Evolutionary conservation across 2,113 vertebrate species (phyloP), one percentile per base, ranked within the genome.

Genomic region (Rhinichthys klamathensis): DNA sequence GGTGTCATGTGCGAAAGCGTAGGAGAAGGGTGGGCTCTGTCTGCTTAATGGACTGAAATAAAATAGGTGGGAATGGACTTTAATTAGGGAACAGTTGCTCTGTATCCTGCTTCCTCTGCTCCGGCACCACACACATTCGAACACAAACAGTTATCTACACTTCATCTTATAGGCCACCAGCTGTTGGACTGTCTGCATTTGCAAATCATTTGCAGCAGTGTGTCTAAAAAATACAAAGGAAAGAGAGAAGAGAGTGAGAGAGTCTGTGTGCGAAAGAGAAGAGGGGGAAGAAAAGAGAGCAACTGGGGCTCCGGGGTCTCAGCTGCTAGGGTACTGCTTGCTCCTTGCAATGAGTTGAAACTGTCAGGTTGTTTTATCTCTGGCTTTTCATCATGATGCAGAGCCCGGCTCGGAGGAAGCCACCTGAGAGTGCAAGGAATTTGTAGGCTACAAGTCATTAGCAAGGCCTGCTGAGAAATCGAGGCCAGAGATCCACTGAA

Each of bases 321-420:
- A 95, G 96, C 96, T 97, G 96, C 95, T 89, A 92, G 95, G 95
- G 95, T 96, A 92, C 94, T 95, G 95, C 96, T 96, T 96, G 95
- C 95, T 96, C 95, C 94, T 95, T 94, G 93, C 96, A 91, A 96
- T 96, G 96, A 97, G 97, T 96, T 97, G 97, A 96, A 97, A 97
- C 97, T 98, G 98, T 98, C 98, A 98, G 96, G 96, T 97, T 96
- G 96, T 98, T 97, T 99, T 98, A 98, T 96, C 96, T 96, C 92
- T 92, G 94, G 94, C 97, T 97, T 99, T 99, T 99, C 97, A 99
- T 99, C 98, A 98, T 96, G 89, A 92, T 93, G 93, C 95, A 95
- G 94, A 95, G 96, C 95, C 96, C 93, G 96, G 96, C 79, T 95
- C 93, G 94, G 94, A 94, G 95, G 96, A 96, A 97, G 95, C 96